Evolutionary conservation across 1,140 invertebrate genomes (phyloP), one percentile per base, ranked within the genome.

Genomic region (Amyelois transitella): DNA sequence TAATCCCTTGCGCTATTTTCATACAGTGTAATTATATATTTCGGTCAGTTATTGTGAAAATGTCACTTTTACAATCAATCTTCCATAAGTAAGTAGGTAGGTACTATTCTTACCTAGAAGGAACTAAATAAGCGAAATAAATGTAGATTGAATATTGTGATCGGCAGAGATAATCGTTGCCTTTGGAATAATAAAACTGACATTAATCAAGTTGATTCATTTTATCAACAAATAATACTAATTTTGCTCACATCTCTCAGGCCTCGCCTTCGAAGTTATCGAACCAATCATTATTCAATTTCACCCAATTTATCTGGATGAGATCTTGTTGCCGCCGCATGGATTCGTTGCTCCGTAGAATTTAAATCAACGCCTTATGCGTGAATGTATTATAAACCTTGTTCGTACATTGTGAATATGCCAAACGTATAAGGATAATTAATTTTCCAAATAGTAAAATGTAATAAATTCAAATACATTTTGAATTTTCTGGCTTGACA

Each of bases 1-100:
- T 69, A 74, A 78, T 71, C 62, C 65, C 47, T 48, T 67, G 67
- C 62, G 70, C 69, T 79, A 76, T 81, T 81, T 80, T 75, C 58
- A 72, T 63, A 67, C 62, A 69, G 63, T 66, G 55, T 66, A 60
- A 5, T 38, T 32, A 10, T 12, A 32, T 14, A n/a, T n/a, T n/a
- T n/a, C n/a, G 65, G 65, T 25, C 62, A 62, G 47, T 62, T 51
- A 54, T 66, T 72, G 71, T 64, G 64, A 69, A 77, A 76, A 58
- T 66, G 71, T 2, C 8, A 19, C 45, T 20, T 1, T 21, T 8
- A 8, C 0, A 6, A 48, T 5, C 18, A 6, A n/a, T 8, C 19
- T 48, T 20, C 19, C 21, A 8, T 48, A 0, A 48, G 8, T 21
- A 38, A 3, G 17, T 18, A 14, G 43, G 17, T 18, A 24, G 22